Evolutionary conservation across 2,113 vertebrate genomes (phyloP).

Genomic region (Chroicocephalus ridibundus): DNA sequence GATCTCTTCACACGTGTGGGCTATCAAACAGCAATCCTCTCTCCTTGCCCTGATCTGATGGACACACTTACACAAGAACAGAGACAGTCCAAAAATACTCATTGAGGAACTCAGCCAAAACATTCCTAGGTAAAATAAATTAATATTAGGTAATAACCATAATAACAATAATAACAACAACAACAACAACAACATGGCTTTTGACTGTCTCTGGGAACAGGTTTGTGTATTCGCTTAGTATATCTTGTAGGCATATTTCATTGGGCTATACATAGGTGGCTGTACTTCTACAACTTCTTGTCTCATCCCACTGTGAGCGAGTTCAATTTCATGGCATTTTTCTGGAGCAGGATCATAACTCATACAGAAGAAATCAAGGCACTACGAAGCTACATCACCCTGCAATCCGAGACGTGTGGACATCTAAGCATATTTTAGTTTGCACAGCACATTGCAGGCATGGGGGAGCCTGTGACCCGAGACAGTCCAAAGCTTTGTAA

Average conservation of each 20-base stretch:
- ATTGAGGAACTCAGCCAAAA: neutral
- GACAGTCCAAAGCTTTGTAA: neutral
- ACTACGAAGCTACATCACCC: neutral
- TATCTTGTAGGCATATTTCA: neutral
- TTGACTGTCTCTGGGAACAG: neutral
- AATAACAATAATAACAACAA: neutral
- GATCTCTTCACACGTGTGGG: neutral
- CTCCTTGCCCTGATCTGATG: neutral
- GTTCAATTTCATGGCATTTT: neutral
- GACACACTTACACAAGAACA: neutral
- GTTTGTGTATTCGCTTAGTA: neutral
- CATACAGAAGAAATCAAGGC: neutral
- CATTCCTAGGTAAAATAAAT: neutral
- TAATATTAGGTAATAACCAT: neutral
- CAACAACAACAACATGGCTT: neutral
- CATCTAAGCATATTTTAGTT: neutral
- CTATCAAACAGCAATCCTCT: neutral
- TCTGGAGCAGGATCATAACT: neutral
- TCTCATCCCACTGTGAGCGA: neutral
- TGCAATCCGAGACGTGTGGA: neutral
- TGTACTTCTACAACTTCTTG: neutral
- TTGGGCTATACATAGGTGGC: neutral
- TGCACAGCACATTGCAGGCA: neutral
- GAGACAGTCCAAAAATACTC: neutral
- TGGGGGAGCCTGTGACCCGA: neutral